Evolutionary conservation across 2,888 invertebrate species (phyloP), one percentile per base, ranked within the genome.

Genomic region (Netelia inedita): DNA sequence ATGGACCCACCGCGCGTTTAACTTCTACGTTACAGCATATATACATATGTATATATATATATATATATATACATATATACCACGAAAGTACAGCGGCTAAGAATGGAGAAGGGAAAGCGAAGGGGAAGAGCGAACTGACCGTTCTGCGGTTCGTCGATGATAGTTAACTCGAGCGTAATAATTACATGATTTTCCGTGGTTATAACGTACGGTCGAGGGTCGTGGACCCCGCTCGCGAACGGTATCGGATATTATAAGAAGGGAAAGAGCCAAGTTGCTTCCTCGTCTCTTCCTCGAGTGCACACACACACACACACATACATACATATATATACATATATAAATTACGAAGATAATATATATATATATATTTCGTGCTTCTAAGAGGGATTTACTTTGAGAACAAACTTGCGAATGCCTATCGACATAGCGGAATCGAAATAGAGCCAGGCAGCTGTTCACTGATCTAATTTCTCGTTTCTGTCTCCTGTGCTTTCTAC

Each of bases 151-250:
- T 87, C 84, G 87, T 83, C 86, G 84, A 88, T 89, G 90, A 88
- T 91, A 89, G 91, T 90, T 91, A 90, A 88, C 88, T 90, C 88
- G 88, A 91, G 91, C 90, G 91, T 90, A 92, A 93, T 93, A 93
- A 93, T 93, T 93, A 92, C 90, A 91, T 90, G 90, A 92, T 92
- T 92, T 91, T 91, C 90, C 88, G 86, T 86, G 88, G 89, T 88
- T 89, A 85, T 80, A 84, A 81, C 81, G 83, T 81, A 85, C 86
- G 82, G 84, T 86, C 88, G 86, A 83, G 86, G 88, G 89, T 90
- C 89, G 89, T 88, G 88, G 85, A 87, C 87, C 86, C 79, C 72
- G 63, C 78, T 87, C 85, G 88, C 86, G 83, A 87, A 90, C 90
- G 91, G 91, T 90, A 91, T 89, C 88, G 85, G 87, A 88, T 89